These are phyloP conservation scores for Psephotus haematonotus DNA, from an alignment of 2,113 vertebrate species.

Conservation along the genomic window DNA sequence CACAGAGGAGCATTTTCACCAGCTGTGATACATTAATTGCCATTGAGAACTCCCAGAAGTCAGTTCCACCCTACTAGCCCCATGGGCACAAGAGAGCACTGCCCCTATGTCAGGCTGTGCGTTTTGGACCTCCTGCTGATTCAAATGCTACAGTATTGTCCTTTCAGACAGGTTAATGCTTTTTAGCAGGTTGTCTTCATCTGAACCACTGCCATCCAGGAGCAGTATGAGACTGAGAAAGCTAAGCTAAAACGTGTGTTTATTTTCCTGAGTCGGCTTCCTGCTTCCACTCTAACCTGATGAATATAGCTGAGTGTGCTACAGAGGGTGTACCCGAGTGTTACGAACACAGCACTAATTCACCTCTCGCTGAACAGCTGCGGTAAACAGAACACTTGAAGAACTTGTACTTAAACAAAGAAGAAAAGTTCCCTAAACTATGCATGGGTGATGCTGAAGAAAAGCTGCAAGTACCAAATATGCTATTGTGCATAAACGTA, in stretches of 20 bases:
- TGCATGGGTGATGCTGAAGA: background rate
- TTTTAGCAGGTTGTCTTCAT: background rate
- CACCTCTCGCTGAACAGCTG: background rate
- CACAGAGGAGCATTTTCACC: background rate
- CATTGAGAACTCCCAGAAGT: background rate
- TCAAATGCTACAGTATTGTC: background rate
- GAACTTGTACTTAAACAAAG: background rate
- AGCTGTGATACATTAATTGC: background rate
- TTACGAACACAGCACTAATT: background rate
- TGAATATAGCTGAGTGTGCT: background rate
- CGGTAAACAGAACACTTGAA: background rate
- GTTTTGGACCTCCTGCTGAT: background rate
- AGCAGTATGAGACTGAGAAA: background rate
- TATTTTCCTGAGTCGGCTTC: background rate
- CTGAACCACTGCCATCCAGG: background rate
- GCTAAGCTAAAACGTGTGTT: background rate
- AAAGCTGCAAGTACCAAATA: background rate
- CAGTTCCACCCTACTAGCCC: rapidly evolving
- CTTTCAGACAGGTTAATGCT: background rate
- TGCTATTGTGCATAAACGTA: background rate
- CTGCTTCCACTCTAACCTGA: background rate
- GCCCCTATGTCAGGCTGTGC: background rate
- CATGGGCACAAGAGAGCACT: rapidly evolving
- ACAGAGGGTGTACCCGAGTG: background rate
- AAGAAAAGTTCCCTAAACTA: background rate